Base-by-base conservation (phyloP, 2,888 invertebrate species). In the Drosophila atripex region DNA sequence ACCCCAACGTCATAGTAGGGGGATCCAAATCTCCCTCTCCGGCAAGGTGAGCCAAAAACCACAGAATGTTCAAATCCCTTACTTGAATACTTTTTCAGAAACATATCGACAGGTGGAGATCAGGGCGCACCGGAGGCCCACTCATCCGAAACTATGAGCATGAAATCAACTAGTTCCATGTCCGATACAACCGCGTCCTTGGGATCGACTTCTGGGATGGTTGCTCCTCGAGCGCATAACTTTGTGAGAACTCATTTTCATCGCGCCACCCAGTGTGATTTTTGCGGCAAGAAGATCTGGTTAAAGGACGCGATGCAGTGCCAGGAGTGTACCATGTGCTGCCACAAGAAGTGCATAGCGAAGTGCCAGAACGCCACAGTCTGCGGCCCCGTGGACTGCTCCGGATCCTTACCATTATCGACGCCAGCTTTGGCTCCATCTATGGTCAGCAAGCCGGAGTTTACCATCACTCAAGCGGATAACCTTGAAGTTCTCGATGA, bases 241-340 rank as follows among this genome's bases (percentile, higher is more conserved):
- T 98, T 98, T 88, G 94, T 97, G 58, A 93, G 97, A 57, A 97
- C 97, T 2, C 97, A 97, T 91, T 98, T 98, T 89, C 95, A 96
- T 89, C 93, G 96, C 59, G 96, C 96, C 0, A 97, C 97, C 3
- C 96, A 96, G 89, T 98, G 98, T 90, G 96, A 97, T 90, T 98
- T 97, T 91, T 98, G 98, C 92, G 95, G 96, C 68, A 98, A 97
- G 90, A 98, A 98, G 96, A 98, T 99, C 82, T 99, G 99, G 99
- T 92, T 99, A 71, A 98, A 98, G 92, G 97, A 97, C 87, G 99
- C 98, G 3, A 96, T 97, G 86, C 97, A 97, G 89, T 99, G 99
- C 91, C 94, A 95, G 55, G 95, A 95, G 73, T 99, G 99, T 89
- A 94, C 95, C 0, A 94, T 98, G 93, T 96, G 97, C 77, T 98